Evolutionary conservation across 2,888 invertebrate species (phyloP).

Genomic region (Zhengitettix transpicula): DNA sequence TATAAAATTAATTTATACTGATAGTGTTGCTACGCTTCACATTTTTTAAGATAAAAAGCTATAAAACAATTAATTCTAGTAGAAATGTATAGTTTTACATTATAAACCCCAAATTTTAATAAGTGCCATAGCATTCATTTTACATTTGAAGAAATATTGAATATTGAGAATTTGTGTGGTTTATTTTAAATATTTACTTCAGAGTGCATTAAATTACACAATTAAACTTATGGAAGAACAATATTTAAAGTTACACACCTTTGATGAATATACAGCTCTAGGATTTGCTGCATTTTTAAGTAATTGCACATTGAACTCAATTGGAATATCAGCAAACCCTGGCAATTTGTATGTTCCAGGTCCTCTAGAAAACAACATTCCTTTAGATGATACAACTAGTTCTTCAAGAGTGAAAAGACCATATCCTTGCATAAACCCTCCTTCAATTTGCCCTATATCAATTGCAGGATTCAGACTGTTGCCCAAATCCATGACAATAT

Average conservation of each 20-base stretch:
- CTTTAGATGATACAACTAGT: slow-evolving; percentile 68
- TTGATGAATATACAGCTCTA: slow-evolving; percentile 85
- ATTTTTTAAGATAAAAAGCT: too few relatives aligned
- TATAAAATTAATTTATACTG: too few relatives aligned
- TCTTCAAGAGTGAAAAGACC: slow-evolving; percentile 86
- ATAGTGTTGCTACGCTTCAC: too few relatives aligned
- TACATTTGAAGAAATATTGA: too few relatives aligned
- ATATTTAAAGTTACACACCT: slow-evolving; percentile 36
- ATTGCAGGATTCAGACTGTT: slow-evolving; percentile 91
- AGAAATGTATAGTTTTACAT: too few relatives aligned
- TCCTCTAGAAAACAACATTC: slow-evolving; percentile 66
- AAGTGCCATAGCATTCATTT: too few relatives aligned
- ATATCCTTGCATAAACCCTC: slow-evolving; percentile 87
- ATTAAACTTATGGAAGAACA: too few relatives aligned
- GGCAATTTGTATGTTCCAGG: slow-evolving; percentile 92
- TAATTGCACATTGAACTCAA: slow-evolving; percentile 80
- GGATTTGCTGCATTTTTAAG: slow-evolving; percentile 82
- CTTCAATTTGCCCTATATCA: slow-evolving; percentile 93
- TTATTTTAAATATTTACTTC: too few relatives aligned
- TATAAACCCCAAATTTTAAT: too few relatives aligned
- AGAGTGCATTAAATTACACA: too few relatives aligned
- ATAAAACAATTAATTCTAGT: too few relatives aligned
- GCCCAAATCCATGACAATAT: slow-evolving; percentile 95
- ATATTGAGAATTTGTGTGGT: too few relatives aligned
- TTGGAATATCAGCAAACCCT: slow-evolving; percentile 80